Percentiles rank a stretch among this genome's conserved stretches.
These are phyloP conservation scores for Rhamnusium bicolor DNA, from an alignment of 2,888 invertebrate species.

Conservation along the genomic window DNA sequence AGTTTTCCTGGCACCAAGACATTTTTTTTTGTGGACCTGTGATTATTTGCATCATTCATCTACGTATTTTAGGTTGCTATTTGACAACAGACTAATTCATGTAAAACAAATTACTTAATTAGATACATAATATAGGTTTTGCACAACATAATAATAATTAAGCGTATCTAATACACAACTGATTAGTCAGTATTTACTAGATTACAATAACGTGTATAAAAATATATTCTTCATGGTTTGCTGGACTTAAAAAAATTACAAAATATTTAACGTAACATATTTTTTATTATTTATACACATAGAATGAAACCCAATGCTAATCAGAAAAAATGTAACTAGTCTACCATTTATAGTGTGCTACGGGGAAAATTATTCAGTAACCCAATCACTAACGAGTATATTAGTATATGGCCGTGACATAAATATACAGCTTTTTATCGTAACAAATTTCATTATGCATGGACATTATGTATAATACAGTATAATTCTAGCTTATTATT, in stretches of 20 bases:
- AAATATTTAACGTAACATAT: neutral
- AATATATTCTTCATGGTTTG: neutral
- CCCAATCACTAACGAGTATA: neutral
- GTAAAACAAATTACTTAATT: neutral
- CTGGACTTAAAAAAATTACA: neutral
- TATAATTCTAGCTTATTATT: neutral
- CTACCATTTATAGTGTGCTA: neutral
- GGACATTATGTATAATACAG: neutral
- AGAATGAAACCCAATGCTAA: neutral
- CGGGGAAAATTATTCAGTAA: neutral
- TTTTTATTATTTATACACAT: neutral
- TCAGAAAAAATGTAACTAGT: neutral
- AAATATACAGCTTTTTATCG: constrained; percentile 1
- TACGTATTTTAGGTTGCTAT: neutral
- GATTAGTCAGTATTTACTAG: neutral
- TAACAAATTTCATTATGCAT: constrained; percentile 7
- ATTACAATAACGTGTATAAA: neutral
- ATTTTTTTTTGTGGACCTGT: too few species aligned
- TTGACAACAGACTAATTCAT: neutral
- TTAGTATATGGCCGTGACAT: neutral
- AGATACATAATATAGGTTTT: neutral
- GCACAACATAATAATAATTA: neutral
- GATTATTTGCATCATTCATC: neutral
- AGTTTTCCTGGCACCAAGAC: too few species aligned
- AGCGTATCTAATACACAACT: neutral